Base-by-base conservation (phyloP, 2,888 invertebrate species). In the Ophion costatus region DNA sequence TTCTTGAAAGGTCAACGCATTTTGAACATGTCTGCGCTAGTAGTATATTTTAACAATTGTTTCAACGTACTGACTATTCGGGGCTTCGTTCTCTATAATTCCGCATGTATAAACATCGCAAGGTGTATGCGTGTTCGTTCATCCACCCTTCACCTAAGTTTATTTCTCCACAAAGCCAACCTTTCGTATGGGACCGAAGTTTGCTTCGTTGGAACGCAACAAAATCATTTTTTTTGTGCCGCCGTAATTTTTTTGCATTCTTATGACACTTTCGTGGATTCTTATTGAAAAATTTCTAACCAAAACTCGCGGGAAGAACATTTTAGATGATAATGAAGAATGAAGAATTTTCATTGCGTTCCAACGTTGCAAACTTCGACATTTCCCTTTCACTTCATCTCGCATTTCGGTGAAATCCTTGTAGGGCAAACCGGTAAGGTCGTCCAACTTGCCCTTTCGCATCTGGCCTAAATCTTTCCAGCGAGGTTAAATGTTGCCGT, bases 61-160 rank as follows among this genome's bases (percentile, higher is more conserved):
- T 51, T 78, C 61, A 69, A 59, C 45, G 66, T 29, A 45, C n/a
- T 63, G 33, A 63, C 45, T 64, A 71, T 70, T 75, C 51, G 56
- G 51, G 17, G 51, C 51, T 51, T 51, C 51, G 51, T 11, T 51
- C 17, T 51, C 17, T 17, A 51, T 17, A 51, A 51, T 51, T 51
- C 51, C 51, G 51, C 51, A 51, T 51, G 51, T 14, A 51, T 4
- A 17, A 51, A 14, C 14, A 51, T 51, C 51, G 51, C 51, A 17
- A 51, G 5, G 51, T 51, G 51, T 51, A 51, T 51, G 11, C 51
- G 17, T 51, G 51, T 51, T 51, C 51, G 51, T 17, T 17, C 51
- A 51, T 17, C 51, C 4, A 51, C 51, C 5, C 5, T 17, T 17
- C 17, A 11, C 17, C 51, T 14, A 51, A 14, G 51, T 51, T 51